Evolutionary conservation across 2,797 vertebrate genomes (phyloP), one percentile per base, ranked within the genome.

Genomic region (Chrosomus eos): DNA sequence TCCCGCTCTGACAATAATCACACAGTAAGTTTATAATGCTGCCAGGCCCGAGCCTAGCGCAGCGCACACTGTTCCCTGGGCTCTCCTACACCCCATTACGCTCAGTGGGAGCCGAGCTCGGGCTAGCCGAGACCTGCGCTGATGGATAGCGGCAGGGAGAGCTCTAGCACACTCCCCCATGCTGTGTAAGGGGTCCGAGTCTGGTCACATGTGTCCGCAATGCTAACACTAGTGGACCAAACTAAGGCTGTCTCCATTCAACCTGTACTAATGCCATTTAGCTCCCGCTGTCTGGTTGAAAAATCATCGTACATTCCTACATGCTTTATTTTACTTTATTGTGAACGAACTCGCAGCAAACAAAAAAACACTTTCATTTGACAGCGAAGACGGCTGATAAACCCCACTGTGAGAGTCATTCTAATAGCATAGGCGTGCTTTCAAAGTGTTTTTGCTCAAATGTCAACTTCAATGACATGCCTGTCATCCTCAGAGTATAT

Each of bases 61-160:
- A 93, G 83, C 92, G 86, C 90, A 91, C 85, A 88, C 89, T 71
- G 88, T 91, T 93, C 92, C 92, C 92, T 88, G 87, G 90, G 92
- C 80, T 90, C 91, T 79, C 88, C 91, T 90, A 94, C 92, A 94
- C 93, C 94, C 93, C 94, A 94, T 94, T 94, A 94, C 92, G 92
- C 93, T 92, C 93, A 88, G 93, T 90, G 60, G 75, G 87, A 75
- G 86, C 60, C 2, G 55, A 67, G 76, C 23, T 80, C n/a, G 1
- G 89, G 90, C 90, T 90, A 88, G 90, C 87, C 90, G 91, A 88
- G 87, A 90, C 83, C 90, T 89, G 83, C 89, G 86, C 92, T 93
- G 91, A 85, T 91, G 91, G 89, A 93, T 90, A 90, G 91, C 90
- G 88, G 87, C 86, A 89, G 86, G 86, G 92, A 85, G 81, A 91